Evolutionary conservation across 2,113 vertebrate genomes (phyloP).

Genomic region (Phyllostomus discolor): DNA sequence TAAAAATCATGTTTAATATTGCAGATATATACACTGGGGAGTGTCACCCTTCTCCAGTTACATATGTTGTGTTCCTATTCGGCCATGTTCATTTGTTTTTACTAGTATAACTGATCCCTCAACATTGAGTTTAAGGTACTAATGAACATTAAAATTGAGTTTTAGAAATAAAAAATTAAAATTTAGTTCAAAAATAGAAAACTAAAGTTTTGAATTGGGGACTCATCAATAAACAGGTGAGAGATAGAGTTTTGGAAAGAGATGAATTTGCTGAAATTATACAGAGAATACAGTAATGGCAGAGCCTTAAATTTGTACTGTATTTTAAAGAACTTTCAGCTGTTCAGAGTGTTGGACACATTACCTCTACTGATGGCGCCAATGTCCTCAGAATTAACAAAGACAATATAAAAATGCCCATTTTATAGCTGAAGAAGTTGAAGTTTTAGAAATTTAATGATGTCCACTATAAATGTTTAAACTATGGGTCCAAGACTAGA

Average conservation of each 20-base stretch:
- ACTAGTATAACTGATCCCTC: neutral
- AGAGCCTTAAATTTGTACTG: neutral
- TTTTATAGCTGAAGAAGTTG: neutral
- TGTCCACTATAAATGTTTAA: neutral
- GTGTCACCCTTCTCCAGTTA: neutral
- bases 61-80: neutral
- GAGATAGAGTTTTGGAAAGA: neutral
- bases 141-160: neutral
- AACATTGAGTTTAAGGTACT: neutral
- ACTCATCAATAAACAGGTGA: neutral
- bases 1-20: neutral
- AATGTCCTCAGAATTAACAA: neutral
- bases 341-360: neutral
- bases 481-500: neutral
- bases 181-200: neutral
- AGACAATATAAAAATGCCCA: neutral
- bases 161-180: neutral
- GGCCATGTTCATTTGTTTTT: neutral
- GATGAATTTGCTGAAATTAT: neutral
- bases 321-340: neutral
- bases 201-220: neutral
- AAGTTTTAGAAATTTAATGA: neutral
- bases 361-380: no score
- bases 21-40: neutral
- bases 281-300: neutral